Evolutionary conservation across 1,140 invertebrate species (phyloP), one percentile per base, ranked within the genome.

Genomic region (Acromyrmex heyeri): DNA sequence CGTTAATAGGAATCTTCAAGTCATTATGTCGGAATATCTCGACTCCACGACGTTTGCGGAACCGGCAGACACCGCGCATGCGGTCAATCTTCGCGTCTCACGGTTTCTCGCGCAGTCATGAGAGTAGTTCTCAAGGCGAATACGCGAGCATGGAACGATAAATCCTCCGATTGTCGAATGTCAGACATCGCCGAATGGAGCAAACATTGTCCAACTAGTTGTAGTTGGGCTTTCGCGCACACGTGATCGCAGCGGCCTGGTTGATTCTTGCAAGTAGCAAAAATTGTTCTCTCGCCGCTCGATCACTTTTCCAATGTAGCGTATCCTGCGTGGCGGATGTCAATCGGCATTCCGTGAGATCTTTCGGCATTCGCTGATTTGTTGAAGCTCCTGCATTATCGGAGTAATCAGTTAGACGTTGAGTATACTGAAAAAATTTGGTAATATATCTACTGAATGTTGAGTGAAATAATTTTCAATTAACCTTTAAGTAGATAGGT

Each of bases 151-250:
- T 91, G 90, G 88, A 90, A 91, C 91, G 91, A 92, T 92, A 92
- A 93, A 93, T 92, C 88, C 87, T 91, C 86, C 89, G 90, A 91
- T 93, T 90, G 92, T 91, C 88, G 86, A 90, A 86, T 87, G 70
- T 88, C 89, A 90, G 88, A 91, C 87, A 89, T 30, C 16, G 55
- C 70, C 78, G 88, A 76, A 79, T 73, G 70, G 85, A 87, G 90
- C 87, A 90, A 92, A 90, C 89, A 92, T 92, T 88, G 90, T 91
- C 86, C 70, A 48, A 70, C 62, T 67, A 87, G 38, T 44, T 44
- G 83, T 88, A 12, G 38, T 78, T 48, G 67, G 81, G 86, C 92
- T 93, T 92, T 93, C 92, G 87, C n/a, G 85, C 83, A 88, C 90
- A 91, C 89, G 90, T 89, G 90, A 93, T 93, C 92, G 69, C 64